Evolutionary conservation across 2,888 invertebrate genomes (phyloP), one percentile per base, ranked within the genome.

Genomic region (Perdita meconis): DNA sequence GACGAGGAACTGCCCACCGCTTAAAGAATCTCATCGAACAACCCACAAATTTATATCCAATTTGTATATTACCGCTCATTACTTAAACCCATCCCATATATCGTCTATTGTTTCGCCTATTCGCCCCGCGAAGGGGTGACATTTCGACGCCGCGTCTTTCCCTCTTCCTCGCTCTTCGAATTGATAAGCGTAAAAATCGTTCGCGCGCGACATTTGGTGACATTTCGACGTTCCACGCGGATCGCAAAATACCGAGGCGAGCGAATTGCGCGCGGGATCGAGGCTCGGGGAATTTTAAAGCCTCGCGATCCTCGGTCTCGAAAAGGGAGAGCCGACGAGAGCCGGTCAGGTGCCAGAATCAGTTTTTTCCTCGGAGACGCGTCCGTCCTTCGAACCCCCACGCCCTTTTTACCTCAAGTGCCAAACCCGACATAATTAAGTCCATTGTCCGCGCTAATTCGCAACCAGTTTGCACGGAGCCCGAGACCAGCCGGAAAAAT

Each of bases 41-140:
- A 83, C 86, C 88, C 85, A 81, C 83, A 87, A 88, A 88, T 87
- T 87, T 87, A 87, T 88, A 83, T 87, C 87, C 86, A 88, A 88
- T 87, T 88, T 87, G 85, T 88, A 83, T 85, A 85, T 87, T 88
- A 88, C 86, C 84, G 86, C 75, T 85, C 84, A 80, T 85, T 86
- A 87, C 85, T 83, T 84, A 86, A 87, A 85, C 74, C 79, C 77
- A 79, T 75, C 76, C 55, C 74, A 47, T 78, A 75, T 42, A 81
- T 75, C 67, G 70, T 69, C 84, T 78, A 83, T 84, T 78, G 81
- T 75, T 56, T 81, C 70, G 59, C 36, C 74, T 67, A 60, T 67
- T 59, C 34, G 13, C n/a, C 10, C 13, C 10, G 16, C 5, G 64
- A 0, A 1, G 1, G 6, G 22, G 59, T 66, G 77, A 77, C 68